Percentiles rank a stretch among this genome's conserved stretches.
Evolutionary conservation across 2,797 vertebrate species (phyloP).

Genomic region (Falco rusticolus): DNA sequence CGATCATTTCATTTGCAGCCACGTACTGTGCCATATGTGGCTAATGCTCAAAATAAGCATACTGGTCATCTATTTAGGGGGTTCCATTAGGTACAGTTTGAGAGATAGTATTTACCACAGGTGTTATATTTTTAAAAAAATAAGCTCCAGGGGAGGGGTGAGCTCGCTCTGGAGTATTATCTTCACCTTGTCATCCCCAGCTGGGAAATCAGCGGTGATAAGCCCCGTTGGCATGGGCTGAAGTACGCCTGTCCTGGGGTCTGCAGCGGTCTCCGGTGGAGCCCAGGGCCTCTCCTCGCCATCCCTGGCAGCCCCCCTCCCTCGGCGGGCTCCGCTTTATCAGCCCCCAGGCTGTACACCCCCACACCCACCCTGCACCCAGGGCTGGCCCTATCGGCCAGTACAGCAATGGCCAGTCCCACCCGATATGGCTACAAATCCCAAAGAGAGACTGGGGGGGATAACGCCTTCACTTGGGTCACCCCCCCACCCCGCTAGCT

Average conservation of each 20-base stretch:
- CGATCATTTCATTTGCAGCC: neutral
- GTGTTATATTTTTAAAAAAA: neutral
- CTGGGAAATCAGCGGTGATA: rapidly evolving
- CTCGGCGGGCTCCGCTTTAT: neutral
- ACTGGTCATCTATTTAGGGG: neutral
- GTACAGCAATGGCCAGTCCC: neutral
- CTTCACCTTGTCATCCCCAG: neutral
- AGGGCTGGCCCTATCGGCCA: neutral
- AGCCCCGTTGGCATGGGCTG: neutral
- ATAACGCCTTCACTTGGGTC: neutral
- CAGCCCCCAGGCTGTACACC: neutral
- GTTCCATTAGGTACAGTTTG: neutral
- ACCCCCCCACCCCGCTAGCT: neutral
- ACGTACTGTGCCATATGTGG: rapidly evolving
- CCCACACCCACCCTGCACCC: neutral
- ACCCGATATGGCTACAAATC: constrained; percentile 12
- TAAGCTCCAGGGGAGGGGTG: neutral
- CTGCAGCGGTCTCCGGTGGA: neutral
- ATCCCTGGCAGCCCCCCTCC: neutral
- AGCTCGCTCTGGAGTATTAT: neutral
- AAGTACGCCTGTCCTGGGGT: neutral
- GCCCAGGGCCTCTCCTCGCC: neutral
- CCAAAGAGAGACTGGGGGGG: neutral
- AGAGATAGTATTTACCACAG: neutral
- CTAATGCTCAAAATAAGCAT: neutral